phyloP scores from a whole-genome alignment of 2,888 invertebrate species.

The Xylocampa areola region DNA sequence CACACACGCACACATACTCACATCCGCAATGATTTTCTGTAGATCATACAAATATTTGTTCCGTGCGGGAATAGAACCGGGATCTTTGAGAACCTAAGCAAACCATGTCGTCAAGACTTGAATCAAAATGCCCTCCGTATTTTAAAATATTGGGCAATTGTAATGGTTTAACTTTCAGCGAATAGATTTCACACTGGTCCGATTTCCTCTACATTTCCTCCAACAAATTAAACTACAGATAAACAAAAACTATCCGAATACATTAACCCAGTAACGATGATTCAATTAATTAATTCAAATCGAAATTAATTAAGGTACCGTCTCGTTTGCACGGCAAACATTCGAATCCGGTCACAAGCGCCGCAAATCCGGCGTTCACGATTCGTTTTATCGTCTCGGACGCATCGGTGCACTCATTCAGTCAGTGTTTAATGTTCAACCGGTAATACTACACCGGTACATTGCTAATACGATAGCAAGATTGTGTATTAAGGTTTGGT shows the following conservation, averaged over 20 bases:
- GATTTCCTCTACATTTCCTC: constrained; percentile 4
- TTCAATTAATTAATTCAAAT: constrained; percentile 69
- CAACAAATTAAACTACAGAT: constrained; percentile 35
- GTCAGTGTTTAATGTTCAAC: constrained; percentile 69
- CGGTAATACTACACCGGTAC: constrained; percentile 71
- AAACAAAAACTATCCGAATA: constrained; percentile 68
- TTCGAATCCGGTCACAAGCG: constrained; percentile 57
- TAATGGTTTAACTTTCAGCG: too few relatives aligned
- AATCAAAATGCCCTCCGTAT: too few relatives aligned
- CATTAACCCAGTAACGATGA: constrained; percentile 74
- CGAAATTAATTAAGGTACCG: constrained; percentile 76
- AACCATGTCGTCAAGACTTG: too few relatives aligned
- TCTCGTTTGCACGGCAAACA: constrained; percentile 72
- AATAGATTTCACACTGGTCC: not conserved
- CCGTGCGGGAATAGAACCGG: too few relatives aligned
- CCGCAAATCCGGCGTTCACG: constrained; percentile 78
- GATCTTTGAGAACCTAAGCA: too few relatives aligned
- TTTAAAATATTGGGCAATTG: too few relatives aligned
- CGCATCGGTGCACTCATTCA: constrained; percentile 79
- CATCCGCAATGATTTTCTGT: too few relatives aligned
- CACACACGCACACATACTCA: too few relatives aligned
- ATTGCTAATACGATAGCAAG: constrained; percentile 66
- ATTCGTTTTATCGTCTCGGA: constrained; percentile 78
- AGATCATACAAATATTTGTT: too few relatives aligned
- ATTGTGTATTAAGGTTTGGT: constrained; percentile 62